Base-by-base conservation (phyloP, 2,113 vertebrate genomes). In the Melanostigma gelatinosum region DNA sequence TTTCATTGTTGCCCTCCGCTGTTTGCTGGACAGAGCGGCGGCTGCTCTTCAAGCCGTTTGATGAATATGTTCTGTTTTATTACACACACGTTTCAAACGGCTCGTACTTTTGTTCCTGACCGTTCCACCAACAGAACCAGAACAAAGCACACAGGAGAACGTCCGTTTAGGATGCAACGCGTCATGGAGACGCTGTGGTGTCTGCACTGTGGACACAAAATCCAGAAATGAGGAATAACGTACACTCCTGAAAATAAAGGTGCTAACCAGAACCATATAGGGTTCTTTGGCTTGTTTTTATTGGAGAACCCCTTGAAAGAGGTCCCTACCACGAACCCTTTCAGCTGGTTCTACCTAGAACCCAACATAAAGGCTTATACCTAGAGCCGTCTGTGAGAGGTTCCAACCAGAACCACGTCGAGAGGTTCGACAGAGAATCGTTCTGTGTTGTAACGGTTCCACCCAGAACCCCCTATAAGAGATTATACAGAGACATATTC, bases 21-120 rank as follows among this genome's bases (percentile, higher is more conserved):
- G 9, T 89, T 89, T 93, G 89, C 90, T 85, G 91, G 92, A 83
- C 89, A 87, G 79, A 93, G 89, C 89, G 84, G 89, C 83, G 13
- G 44, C 44, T 50, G 50, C 50, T 52, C 27, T 40, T 57, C 54
- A 55, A 61, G 4, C 55, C 9, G 16, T 72, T 29, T 48, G 4
- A n/a, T 1, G 20, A 38, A 80, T 20, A 16, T 34, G 29, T 46
- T 80, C 1, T 36, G 7, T 24, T 0, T 65, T 7, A 68, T 65
- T 20, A 68, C 42, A 50, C 10, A 52, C 11, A 40, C 16, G 1
- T 42, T 66, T 57, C 10, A 50, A 57, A 24, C 50, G 36, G 42
- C 44, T 62, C 44, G 34, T 29, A 73, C 15, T 79, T 48, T 1
- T 73, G 10, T 61, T 8, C 34, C 29, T 64, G n/a, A 69, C 20